Evolutionary conservation across 2,888 invertebrate genomes (phyloP), one percentile per base, ranked within the genome.

Genomic region (Caenorhabditis auriculariae): DNA sequence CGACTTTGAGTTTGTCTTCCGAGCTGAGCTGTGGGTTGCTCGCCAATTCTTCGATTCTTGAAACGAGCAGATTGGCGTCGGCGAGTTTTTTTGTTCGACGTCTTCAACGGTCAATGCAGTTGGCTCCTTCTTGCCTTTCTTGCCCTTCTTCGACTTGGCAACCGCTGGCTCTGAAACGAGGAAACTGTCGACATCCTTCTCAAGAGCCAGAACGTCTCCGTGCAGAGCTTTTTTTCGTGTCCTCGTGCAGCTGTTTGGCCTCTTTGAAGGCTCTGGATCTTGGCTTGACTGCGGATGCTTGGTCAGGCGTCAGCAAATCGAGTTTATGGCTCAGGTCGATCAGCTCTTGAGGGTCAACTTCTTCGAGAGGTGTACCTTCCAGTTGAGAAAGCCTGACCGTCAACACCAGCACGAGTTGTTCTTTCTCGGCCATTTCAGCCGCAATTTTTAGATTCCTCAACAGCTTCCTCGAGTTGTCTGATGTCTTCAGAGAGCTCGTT

Each of bases 151-250:
- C n/a, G 39, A n/a, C n/a, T n/a, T n/a, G n/a, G n/a, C n/a, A n/a
- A n/a, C n/a, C n/a, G 26, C 27, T n/a, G n/a, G n/a, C n/a, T n/a
- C n/a, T n/a, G n/a, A n/a, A n/a, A n/a, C 46, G 27, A 54, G 21
- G 17, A 54, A 32, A 26, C 47, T 39, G 9, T 44, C 52, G 45
- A 49, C 41, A 21, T 47, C 46, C 27, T 55, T 56, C 15, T 56
- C 32, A 17, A 56, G 59, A 72, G 71, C 26, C 73, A 64, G 19
- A 71, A 65, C 28, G 74, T 69, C 15, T 62, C 60, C 46, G 67
- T 59, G 9, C 65, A 62, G 28, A n/a, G n/a, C n/a, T n/a, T n/a
- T n/a, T n/a, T n/a, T n/a, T n/a, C n/a, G n/a, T n/a, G n/a, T n/a
- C n/a, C n/a, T n/a, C n/a, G n/a, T n/a, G n/a, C n/a, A n/a, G n/a